These are phyloP conservation scores for Tetraodon nigroviridis DNA, from an alignment of 2,113 vertebrate species.

Conservation along the genomic window DNA sequence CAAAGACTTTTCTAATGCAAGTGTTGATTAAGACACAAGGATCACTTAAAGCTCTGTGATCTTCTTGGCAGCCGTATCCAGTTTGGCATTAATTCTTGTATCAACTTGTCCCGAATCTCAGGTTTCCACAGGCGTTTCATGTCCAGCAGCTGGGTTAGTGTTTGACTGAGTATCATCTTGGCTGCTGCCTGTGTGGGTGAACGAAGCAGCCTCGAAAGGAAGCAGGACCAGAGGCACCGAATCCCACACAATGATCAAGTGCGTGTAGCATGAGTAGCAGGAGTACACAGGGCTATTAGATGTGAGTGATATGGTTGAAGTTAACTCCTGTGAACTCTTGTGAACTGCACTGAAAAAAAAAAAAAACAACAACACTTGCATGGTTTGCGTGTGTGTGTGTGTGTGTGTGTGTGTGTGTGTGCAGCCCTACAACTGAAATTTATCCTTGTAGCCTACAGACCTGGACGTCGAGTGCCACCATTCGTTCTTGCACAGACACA, in stretches of 20 bases:
- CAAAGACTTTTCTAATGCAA: slow-evolving; percentile 26
- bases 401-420: slow-evolving; percentile 32
- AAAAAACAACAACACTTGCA: no score
- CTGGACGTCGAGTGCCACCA: slow-evolving; percentile 62
- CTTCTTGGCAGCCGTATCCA: slow-evolving; percentile 22
- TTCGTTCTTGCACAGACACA: slow-evolving; percentile 49
- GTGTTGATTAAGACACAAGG: slow-evolving; percentile 27
- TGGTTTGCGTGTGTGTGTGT: slow-evolving; percentile 31
- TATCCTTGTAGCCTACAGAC: slow-evolving; percentile 50
- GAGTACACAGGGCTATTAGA: slow-evolving; percentile 67
- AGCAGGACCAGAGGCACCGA: slow-evolving; percentile 54
- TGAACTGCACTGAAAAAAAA: slow-evolving; percentile 30
- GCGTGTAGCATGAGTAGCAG: slow-evolving; percentile 54
- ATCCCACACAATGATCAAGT: slow-evolving; percentile 61
- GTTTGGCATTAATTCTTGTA: slow-evolving; percentile 19
- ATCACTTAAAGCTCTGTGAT: slow-evolving; percentile 26
- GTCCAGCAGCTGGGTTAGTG: slow-evolving; percentile 52
- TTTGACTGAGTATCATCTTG: slow-evolving; percentile 47
- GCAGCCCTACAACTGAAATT: slow-evolving; percentile 49
- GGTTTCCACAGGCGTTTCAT: slow-evolving; percentile 53
- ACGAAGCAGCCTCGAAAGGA: slow-evolving; percentile 28
- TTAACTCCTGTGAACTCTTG: slow-evolving; percentile 55
- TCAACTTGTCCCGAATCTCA: slow-evolving; percentile 53
- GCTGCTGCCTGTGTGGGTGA: slow-evolving; percentile 47
- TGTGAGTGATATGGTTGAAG: slow-evolving; percentile 70